A percentile compares a stretch with the other conserved stretches of the same genome.
Evolutionary conservation across 2,888 invertebrate species (phyloP).

Genomic region (Dryadula phaetusa): DNA sequence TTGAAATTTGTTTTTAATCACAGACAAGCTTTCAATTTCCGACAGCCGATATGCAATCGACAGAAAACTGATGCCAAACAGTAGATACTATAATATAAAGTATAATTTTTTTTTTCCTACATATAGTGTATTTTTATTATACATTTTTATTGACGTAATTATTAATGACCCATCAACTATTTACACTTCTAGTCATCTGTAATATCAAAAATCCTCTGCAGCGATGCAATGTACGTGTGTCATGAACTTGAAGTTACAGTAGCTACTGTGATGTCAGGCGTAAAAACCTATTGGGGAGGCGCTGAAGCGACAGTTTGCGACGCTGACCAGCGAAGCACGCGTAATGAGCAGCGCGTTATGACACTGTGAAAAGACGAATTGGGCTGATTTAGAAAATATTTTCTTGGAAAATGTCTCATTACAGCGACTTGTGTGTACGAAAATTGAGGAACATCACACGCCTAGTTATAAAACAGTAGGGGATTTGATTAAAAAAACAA

Average conservation of each 20-base stretch:
- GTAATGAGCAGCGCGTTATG: slow-evolving; percentile 31
- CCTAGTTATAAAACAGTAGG: not conserved
- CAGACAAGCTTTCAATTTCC: no score
- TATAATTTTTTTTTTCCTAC: no score
- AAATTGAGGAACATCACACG: not conserved
- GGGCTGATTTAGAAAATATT: slow-evolving; percentile 21
- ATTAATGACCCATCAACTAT: no score
- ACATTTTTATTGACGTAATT: no score
- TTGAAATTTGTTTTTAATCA: no score
- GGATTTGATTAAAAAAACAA: not conserved
- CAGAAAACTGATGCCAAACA: not conserved
- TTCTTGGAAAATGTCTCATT: slow-evolving; percentile 9
- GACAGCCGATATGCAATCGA: not conserved
- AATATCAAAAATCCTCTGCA: not conserved
- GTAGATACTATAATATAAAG: no score
- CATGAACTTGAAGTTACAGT: slow-evolving; percentile 2
- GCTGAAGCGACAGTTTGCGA: slow-evolving; percentile 42
- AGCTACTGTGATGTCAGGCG: slow-evolving; percentile 30
- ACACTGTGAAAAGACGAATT: slow-evolving; percentile 21
- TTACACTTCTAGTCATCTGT: not conserved
- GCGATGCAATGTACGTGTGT: no score
- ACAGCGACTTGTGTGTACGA: not conserved
- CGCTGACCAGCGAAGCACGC: slow-evolving; percentile 31
- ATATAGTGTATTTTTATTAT: no score
- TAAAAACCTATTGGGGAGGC: slow-evolving; percentile 30